Percentiles rank a stretch among this genome's conserved stretches.
These are phyloP conservation scores for Leptopilina drosophilae DNA, from an alignment of 2,888 invertebrate genomes.

Conservation along the genomic window DNA sequence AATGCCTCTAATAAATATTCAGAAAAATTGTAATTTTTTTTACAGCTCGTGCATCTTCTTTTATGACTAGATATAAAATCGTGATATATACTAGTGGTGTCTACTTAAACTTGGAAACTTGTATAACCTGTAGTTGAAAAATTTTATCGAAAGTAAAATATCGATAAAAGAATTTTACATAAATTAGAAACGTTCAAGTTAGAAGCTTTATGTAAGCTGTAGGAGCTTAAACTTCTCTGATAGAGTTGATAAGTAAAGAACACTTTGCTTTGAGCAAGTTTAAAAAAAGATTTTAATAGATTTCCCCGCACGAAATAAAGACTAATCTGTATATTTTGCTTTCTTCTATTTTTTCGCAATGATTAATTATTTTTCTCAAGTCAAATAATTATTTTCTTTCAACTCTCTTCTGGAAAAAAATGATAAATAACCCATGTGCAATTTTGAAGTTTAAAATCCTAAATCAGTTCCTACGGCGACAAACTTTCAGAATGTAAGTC, in stretches of 20 bases:
- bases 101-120: conserved; percentile 3
- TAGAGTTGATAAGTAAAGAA: conserved; percentile 11
- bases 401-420: too few relatives aligned
- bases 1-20: too few relatives aligned
- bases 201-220: background rate
- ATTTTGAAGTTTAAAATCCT: conserved; percentile 7
- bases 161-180: conserved; percentile 15
- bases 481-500: conserved; percentile 14
- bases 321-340: background rate
- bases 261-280: background rate
- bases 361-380: too few relatives aligned
- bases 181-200: conserved; percentile 5
- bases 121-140: background rate
- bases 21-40: background rate
- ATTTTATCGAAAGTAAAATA: conserved; percentile 9
- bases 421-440: too few relatives aligned
- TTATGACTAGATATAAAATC: background rate
- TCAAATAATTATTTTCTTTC: too few relatives aligned
- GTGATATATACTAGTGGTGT: conserved; percentile 2
- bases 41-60: background rate
- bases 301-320: background rate
- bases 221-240: background rate
- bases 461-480: background rate
- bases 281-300: conserved; percentile 2
- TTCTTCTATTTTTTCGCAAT: too few relatives aligned